Percentiles rank a stretch among this genome's conserved stretches.
Conservation (phyloP, 2,888 invertebrate genomes). For the Anorthoa munda region DNA sequence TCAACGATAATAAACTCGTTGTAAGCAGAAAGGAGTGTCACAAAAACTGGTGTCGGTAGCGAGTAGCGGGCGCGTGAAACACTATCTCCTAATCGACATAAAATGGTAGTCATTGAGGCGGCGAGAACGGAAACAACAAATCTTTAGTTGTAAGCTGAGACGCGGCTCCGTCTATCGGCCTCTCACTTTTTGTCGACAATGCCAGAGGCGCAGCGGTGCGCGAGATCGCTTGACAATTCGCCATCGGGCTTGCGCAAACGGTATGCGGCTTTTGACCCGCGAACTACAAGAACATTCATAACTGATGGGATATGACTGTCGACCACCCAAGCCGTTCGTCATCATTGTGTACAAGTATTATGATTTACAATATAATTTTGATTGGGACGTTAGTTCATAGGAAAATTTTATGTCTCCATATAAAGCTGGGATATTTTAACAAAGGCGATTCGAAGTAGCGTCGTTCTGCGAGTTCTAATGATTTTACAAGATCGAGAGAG, state of each 20-base stretch:
- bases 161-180: conserved; percentile 79
- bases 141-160: conserved; percentile 86
- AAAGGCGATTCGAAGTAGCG: conserved; percentile 70
- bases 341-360: conserved; percentile 74
- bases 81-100: conserved; percentile 90
- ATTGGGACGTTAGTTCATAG: conserved; percentile 80
- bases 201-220: conserved; percentile 70
- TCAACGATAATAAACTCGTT: conserved; percentile 87
- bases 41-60: conserved; percentile 90
- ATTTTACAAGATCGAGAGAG: conserved; percentile 83
- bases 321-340: conserved; percentile 85
- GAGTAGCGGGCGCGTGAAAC: conserved; percentile 89
- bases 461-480: conserved; percentile 78
- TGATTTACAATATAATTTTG: conserved; percentile 84
- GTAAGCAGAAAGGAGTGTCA: conserved; percentile 87
- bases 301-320: conserved; percentile 77
- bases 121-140: conserved; percentile 90
- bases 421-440: conserved; percentile 72
- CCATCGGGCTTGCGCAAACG: conserved; percentile 79
- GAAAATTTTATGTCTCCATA: conserved; percentile 76
- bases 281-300: conserved; percentile 80
- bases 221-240: conserved; percentile 82
- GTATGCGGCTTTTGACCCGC: conserved; percentile 85
- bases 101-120: conserved; percentile 90
- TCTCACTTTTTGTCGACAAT: conserved; percentile 85